A percentile compares a stretch with the other conserved stretches of the same genome.
Conservation (phyloP, 2,797 vertebrate genomes). For the Helostoma temminkii region DNA sequence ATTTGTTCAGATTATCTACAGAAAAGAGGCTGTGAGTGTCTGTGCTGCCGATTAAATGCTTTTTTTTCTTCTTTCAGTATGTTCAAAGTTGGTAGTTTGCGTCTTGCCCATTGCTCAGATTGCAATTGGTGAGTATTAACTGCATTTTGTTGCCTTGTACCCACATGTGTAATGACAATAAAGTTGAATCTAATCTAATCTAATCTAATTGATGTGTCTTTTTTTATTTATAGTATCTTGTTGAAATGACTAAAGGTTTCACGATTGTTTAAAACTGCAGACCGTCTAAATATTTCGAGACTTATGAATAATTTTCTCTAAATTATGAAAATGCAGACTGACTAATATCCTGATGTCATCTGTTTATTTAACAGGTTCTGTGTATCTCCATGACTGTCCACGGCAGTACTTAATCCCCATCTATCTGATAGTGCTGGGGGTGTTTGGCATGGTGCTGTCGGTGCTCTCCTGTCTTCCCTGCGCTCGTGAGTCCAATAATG, state of each 20-base stretch:
- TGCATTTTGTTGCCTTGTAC: too few relatives aligned
- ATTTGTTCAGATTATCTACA: neutral
- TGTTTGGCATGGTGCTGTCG: conserved; percentile 57
- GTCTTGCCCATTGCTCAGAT: conserved; percentile 75
- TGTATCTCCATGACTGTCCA: conserved; percentile 78
- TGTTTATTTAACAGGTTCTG: conserved; percentile 61
- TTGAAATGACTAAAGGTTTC: neutral
- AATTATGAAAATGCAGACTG: neutral
- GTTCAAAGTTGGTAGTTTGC: conserved; percentile 42
- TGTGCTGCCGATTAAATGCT: neutral
- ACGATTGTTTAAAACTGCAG: neutral
- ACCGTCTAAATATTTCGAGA: too few relatives aligned
- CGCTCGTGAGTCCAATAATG: neutral
- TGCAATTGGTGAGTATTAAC: conserved; percentile 80
- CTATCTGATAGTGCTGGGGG: conserved; percentile 80
- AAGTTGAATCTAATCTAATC: too few relatives aligned
- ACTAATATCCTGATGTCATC: neutral
- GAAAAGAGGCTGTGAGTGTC: neutral
- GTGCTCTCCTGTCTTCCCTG: conserved; percentile 73
- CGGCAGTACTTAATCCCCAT: conserved; percentile 79
- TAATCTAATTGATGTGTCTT: neutral
- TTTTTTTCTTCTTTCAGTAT: conserved; percentile 54
- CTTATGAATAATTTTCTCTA: neutral
- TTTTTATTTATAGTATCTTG: too few relatives aligned
- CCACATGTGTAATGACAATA: too few relatives aligned